Evolutionary conservation across 2,888 invertebrate species (phyloP).

Genomic region (Candidula unifasciata): DNA sequence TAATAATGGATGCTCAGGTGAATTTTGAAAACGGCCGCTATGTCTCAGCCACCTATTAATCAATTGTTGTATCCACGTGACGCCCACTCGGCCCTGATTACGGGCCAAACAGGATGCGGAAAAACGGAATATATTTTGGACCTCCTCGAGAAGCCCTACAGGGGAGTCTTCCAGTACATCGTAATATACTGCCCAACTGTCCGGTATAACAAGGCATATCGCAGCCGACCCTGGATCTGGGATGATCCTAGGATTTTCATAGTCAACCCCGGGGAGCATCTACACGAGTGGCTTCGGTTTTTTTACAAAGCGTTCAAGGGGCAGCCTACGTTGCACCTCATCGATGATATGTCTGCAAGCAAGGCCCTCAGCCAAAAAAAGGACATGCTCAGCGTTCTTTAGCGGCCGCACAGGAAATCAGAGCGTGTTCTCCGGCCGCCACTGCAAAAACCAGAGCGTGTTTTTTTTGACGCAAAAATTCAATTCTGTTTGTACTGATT

Average conservation of each 20-base stretch:
- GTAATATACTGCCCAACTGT: neutral
- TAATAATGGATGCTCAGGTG: neutral
- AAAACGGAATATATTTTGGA: neutral
- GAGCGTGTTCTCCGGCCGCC: too few species aligned
- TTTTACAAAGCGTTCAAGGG: neutral
- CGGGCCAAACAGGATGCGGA: neutral
- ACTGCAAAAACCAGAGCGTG: too few species aligned
- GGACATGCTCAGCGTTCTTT: neutral
- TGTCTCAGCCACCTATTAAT: too few species aligned
- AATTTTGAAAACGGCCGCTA: neutral
- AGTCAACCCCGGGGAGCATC: neutral
- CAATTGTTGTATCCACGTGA: neutral
- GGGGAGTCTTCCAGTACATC: neutral
- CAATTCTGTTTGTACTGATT: neutral
- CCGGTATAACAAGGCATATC: neutral
- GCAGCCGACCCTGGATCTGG: neutral
- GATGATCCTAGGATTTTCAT: neutral
- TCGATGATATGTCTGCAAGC: neutral
- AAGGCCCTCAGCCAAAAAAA: neutral
- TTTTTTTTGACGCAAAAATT: neutral
- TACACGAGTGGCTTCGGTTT: neutral
- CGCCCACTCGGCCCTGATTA: neutral
- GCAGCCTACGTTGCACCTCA: neutral
- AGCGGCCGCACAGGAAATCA: neutral
- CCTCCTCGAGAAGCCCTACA: slow-evolving; percentile 7